Conservation (phyloP, 2,888 invertebrate genomes). For the Cryptophagus acutangulus region DNA sequence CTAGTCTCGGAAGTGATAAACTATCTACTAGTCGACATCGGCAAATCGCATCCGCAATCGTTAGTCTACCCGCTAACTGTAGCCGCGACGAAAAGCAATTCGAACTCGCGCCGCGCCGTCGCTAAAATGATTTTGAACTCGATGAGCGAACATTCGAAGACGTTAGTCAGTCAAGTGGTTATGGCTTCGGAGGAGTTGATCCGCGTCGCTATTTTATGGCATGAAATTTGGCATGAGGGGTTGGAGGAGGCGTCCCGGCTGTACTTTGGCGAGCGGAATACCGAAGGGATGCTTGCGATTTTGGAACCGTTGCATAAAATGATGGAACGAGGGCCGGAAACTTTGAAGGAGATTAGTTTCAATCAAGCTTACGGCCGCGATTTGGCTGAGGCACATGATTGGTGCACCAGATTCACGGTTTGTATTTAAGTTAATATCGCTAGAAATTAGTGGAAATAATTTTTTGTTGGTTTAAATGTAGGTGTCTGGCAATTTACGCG, state of each 20-base stretch:
- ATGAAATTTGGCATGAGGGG: constrained; percentile 99
- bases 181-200: constrained; percentile 97
- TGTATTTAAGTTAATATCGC: constrained; percentile 14
- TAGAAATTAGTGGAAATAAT: too few species aligned
- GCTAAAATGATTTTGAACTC: constrained; percentile 92
- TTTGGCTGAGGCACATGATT: constrained; percentile 89
- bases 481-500: constrained; percentile 79
- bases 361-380: constrained; percentile 94
- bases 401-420: constrained; percentile 84
- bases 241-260: constrained; percentile 88
- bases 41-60: constrained; percentile 83
- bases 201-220: constrained; percentile 97
- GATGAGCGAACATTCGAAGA: constrained; percentile 92
- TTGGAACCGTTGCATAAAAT: constrained; percentile 91
- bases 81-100: constrained; percentile 85
- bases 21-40: constrained; percentile 90
- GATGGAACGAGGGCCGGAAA: constrained; percentile 91
- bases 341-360: constrained; percentile 95
- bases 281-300: constrained; percentile 93
- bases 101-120: constrained; percentile 75
- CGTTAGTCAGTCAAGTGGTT: constrained; percentile 90
- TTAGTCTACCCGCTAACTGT: constrained; percentile 74
- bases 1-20: constrained; percentile 88
- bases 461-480: too few species aligned
- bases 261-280: constrained; percentile 94